Base-by-base conservation (phyloP, 2,888 invertebrate genomes). In the Carterocephalus palaemon region DNA sequence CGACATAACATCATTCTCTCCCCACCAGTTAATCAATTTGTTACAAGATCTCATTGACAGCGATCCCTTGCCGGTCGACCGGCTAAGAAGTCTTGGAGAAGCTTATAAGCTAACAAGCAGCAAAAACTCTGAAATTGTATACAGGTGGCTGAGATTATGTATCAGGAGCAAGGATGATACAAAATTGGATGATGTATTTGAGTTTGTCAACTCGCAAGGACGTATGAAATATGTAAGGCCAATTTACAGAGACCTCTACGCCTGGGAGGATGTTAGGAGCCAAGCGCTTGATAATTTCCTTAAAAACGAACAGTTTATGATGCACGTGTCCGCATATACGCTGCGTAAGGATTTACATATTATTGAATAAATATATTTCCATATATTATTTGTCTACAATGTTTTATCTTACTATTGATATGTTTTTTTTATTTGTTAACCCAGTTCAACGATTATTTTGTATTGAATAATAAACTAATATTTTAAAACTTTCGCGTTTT, bases 171-270 rank as follows among this genome's bases (percentile, higher is more conserved):
- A 88, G 42, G 92, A 95, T 88, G 77, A 88, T 15, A 83, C 89
- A 0, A 91, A 90, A 60, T 78, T 97, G 20, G 78, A 88, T 1
- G 88, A 89, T 8, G 92, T 92, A 1, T 82, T 97, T 42, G 71
- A 89, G 10, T 97, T 97, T 85, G 90, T 95, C 4, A 95, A 93
- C 55, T 89, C 90, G 9, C 92, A 95, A 65, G 97, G 97, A 20
- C 90, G 98, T 41, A 95, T 97, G 94, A 98, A 98, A 75, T 98
- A 91, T 78, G 92, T 95, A 1, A 89, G 95, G 19, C 96, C 97
- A 2, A 87, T 98, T 33, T 97, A 96, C 77, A 91, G 94, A 49
- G 95, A 95, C 66, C 83, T 97, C 46, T 94, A 92, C 57, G 88
- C 83, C 0, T 97, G 96, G 97, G 91, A 93, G 49, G 90, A 89